These are phyloP conservation scores for Norana najaformis DNA, from an alignment of 2,888 invertebrate genomes.

Conservation along the genomic window DNA sequence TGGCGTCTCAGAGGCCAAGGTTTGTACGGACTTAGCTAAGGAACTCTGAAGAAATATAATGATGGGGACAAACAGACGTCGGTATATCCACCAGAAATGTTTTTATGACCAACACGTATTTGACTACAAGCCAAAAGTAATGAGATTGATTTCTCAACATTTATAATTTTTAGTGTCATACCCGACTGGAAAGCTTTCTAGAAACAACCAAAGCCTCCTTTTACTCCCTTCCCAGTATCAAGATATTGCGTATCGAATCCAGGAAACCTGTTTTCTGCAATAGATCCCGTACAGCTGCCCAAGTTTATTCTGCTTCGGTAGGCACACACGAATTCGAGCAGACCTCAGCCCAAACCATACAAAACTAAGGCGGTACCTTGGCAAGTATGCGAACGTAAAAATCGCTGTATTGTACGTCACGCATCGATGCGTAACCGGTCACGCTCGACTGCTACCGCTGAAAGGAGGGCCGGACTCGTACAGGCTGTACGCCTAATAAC, in stretches of 20 bases:
- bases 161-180: not conserved
- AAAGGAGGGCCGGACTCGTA: conserved; percentile 14
- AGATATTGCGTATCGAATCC: not conserved
- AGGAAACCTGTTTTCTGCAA: not conserved
- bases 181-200: not conserved
- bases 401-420: not conserved
- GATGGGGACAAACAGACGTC: not conserved
- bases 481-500: not conserved
- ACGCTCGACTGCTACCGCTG: not conserved
- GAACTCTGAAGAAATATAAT: not conserved
- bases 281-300: not conserved
- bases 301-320: not conserved
- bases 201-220: not conserved
- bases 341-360: not conserved
- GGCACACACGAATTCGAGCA: not conserved
- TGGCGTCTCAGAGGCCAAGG: not conserved
- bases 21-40: not conserved
- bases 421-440: not conserved
- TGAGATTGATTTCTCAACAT: not conserved
- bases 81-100: not conserved
- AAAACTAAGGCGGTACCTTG: not conserved
- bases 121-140: not conserved
- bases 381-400: conserved; percentile 9
- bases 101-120: not conserved
- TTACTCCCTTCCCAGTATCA: not conserved